Percentiles rank a stretch among this genome's conserved stretches.
Conservation (phyloP, 2,113 vertebrate genomes). For the Camelus bactrianus region DNA sequence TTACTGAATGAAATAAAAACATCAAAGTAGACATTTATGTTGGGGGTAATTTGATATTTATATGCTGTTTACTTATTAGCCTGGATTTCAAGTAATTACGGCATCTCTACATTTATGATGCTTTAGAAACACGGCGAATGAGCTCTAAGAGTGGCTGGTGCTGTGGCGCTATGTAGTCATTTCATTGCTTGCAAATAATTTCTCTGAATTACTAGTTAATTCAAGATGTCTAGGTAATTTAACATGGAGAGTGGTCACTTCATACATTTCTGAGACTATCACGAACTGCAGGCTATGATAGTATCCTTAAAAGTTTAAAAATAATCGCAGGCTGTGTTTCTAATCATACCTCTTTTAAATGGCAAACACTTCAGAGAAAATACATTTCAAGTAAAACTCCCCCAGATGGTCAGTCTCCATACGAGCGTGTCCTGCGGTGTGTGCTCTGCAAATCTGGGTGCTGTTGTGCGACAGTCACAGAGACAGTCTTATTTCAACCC, state of each 20-base stretch:
- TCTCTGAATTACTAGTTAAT: conserved; percentile 24
- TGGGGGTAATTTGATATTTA: conserved; percentile 69
- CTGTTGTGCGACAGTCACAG: not conserved
- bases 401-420: not conserved
- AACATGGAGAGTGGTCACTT: not conserved
- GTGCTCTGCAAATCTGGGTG: not conserved
- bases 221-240: conserved; percentile 14
- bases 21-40: conserved; percentile 71
- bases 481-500: not conserved
- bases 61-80: conserved; percentile 62
- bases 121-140: not conserved
- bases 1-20: conserved; percentile 69
- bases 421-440: no score
- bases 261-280: not conserved
- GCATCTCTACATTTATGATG: conserved; percentile 8
- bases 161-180: not conserved
- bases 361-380: not conserved
- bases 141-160: not conserved
- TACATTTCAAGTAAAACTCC: not conserved
- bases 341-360: not conserved
- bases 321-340: not conserved
- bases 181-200: conserved; percentile 45
- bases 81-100: conserved; percentile 60
- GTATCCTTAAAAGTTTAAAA: not conserved
- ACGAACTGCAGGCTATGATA: not conserved